Base-by-base conservation (phyloP, 2,888 invertebrate genomes). In the Leptinotarsa peninsularis region DNA sequence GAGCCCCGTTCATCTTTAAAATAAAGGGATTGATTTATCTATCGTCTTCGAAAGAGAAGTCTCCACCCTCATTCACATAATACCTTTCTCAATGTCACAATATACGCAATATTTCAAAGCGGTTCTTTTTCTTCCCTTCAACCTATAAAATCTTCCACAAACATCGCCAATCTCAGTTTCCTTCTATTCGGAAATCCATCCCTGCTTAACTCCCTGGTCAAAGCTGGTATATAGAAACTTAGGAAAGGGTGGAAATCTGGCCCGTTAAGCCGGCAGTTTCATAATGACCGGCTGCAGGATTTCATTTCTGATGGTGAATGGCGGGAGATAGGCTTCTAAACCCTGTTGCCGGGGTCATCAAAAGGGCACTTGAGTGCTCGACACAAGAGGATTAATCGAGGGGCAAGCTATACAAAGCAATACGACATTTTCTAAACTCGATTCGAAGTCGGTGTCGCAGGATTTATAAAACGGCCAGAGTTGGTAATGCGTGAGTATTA, bases 341-440 rank as follows among this genome's bases (percentile, higher is more conserved):
- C 79, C 81, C 81, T 82, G 81, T 82, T 82, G 81, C 80, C 78
- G 74, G 78, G 76, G 79, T 80, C 80, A 82, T 82, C 81, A 79
- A 78, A 77, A 81, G 79, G 76, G 70, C 78, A 80, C 79, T 81
- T 76, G 78, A 81, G 81, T 78, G 80, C 80, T 79, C 79, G 79
- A 80, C 81, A 81, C 81, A 80, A 82, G 81, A 80, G 81, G 82
- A 82, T 81, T 82, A 81, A 82, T 76, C 74, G 79, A 74, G 74
- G 80, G 77, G 73, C 79, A 75, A 77, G 49, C 70, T 49, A 49
- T 49, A 70, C 70, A 70, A 70, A 58, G 58, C 70, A 43, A 58
- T 58, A 18, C 49, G 49, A 58, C 58, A 60, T 70, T 58, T 70
- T 49, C 49, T 43, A 58, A 70, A 58, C 70, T 70, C 49, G 21